Evolutionary conservation across 2,113 vertebrate species (phyloP).

Genomic region (western clawed frog (Xenopus tropicalis)): UCB_Xtro_10.0 CM004445.2:105125001-105125500

Average conservation of each 20-base stretch:
- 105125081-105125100: too few species aligned
- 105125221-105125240: too few species aligned
- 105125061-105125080: too few species aligned
- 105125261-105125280: conserved; percentile 7
- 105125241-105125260: not conserved
- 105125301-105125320: conserved; percentile 19
- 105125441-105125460: conserved; percentile 19
- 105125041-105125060: too few species aligned
- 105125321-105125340: not conserved
- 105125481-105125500: conserved; percentile 33
- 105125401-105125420: not conserved
- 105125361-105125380: conserved; percentile 8
- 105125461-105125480: conserved; percentile 30
- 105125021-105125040: too few species aligned
- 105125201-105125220: too few species aligned
- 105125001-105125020: too few species aligned
- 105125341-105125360: not conserved
- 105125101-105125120: too few species aligned
- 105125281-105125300: conserved; percentile 17
- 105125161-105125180: too few species aligned
- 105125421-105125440: not conserved
- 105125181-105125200: too few species aligned
- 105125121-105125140: too few species aligned
- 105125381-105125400: not conserved
- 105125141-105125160: too few species aligned